phyloP scores from a whole-genome alignment of 2,888 invertebrate species.

The Eurois occulta region DNA sequence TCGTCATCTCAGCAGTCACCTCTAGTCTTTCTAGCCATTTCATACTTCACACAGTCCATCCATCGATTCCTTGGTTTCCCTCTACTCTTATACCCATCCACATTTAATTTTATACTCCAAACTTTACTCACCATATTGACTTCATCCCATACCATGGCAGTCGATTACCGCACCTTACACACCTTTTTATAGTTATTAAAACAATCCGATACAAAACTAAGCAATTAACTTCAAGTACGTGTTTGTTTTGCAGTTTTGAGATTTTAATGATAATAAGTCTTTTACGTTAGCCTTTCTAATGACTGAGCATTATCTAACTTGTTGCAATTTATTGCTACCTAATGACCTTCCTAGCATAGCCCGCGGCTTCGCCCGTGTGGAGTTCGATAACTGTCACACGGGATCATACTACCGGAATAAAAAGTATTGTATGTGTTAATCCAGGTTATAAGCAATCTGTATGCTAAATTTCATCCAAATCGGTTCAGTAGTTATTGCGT shows the following conservation, averaged over 20 bases:
- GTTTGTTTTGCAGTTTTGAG: background rate
- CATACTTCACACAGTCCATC: background rate
- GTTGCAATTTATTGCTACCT: background rate
- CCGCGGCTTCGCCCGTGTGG: no score
- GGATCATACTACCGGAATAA: no score
- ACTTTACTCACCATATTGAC: background rate
- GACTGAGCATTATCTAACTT: background rate
- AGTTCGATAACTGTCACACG: no score
- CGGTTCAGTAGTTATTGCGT: no score
- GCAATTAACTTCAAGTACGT: background rate
- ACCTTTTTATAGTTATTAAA: background rate
- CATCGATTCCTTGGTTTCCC: background rate
- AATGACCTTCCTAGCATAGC: no score
- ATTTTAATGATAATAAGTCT: background rate
- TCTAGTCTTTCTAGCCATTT: background rate
- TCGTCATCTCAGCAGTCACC: background rate
- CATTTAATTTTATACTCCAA: background rate
- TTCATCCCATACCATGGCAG: background rate
- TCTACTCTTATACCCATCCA: background rate
- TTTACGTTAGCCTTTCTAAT: background rate
- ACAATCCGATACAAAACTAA: background rate
- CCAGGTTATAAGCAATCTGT: no score
- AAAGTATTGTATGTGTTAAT: no score
- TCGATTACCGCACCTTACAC: background rate
- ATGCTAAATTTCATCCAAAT: no score